Evolutionary conservation across 2,113 vertebrate species (phyloP).

Genomic region (Nestor notabilis): DNA sequence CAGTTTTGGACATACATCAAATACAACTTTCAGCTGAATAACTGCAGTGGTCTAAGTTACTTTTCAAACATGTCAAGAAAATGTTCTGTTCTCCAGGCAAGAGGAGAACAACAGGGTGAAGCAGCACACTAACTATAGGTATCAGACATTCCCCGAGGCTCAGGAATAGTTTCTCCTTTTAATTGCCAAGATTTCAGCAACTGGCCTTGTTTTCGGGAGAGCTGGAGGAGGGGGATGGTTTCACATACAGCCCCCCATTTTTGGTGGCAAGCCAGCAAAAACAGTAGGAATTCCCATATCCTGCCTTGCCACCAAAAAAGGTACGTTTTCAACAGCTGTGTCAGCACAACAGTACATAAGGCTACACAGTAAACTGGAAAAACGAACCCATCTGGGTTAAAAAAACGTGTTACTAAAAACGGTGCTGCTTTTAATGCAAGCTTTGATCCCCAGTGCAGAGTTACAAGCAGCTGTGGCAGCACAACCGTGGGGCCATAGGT

Average conservation of each 20-base stretch:
- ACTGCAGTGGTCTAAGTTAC: slow-evolving; percentile 10
- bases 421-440: neutral
- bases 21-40: slow-evolving; percentile 40
- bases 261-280: slow-evolving; percentile 44
- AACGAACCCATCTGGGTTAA: neutral
- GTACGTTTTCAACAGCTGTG: slow-evolving; percentile 6
- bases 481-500: neutral
- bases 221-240: neutral
- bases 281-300: slow-evolving; percentile 18
- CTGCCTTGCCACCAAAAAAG: neutral
- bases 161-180: slow-evolving; percentile 15
- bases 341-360: neutral
- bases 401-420: neutral
- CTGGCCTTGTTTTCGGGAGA: neutral
- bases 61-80: slow-evolving; percentile 51
- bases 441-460: neutral
- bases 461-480: slow-evolving; percentile 9
- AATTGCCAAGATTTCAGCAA: neutral
- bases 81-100: slow-evolving; percentile 40
- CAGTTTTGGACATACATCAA: slow-evolving; percentile 60
- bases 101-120: neutral
- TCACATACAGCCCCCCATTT: neutral
- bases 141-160: slow-evolving; percentile 8
- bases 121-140: neutral
- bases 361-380: neutral